Evolutionary conservation across 2,888 invertebrate genomes (phyloP).

Genomic region (Seira ritae): DNA sequence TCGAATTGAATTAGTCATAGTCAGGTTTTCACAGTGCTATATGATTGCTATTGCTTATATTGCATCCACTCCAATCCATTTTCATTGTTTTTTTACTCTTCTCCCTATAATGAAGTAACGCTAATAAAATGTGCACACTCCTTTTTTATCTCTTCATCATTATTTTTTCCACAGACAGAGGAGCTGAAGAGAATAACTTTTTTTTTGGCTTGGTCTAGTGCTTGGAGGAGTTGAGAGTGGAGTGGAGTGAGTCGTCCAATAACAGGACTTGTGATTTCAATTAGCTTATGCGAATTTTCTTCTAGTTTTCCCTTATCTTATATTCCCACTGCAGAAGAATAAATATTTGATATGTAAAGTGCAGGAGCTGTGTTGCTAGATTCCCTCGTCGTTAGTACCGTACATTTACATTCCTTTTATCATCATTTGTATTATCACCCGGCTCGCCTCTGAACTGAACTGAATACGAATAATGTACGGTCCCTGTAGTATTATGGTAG

Average conservation of each 20-base stretch:
- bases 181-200: no score
- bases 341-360: slow-evolving; percentile 10
- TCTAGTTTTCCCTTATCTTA: not conserved
- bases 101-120: not conserved
- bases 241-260: no score
- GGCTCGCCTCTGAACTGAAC: no score
- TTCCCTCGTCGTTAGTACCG: no score
- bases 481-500: no score
- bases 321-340: slow-evolving; percentile 1
- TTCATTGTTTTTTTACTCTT: slow-evolving; percentile 5
- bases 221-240: slow-evolving; percentile 1
- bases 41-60: no score
- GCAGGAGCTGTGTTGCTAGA: not conserved
- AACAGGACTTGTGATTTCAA: slow-evolving; percentile 7
- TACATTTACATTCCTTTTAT: no score
- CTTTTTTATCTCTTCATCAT: slow-evolving; percentile 1
- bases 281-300: not conserved
- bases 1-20: slow-evolving; percentile 8
- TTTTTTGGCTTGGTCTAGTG: no score
- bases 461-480: no score
- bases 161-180: not conserved
- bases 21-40: no score
- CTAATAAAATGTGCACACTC: slow-evolving; percentile 11
- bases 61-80: not conserved
- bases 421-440: no score